Percentiles rank a stretch among this genome's conserved stretches.
Conservation (phyloP, 2,888 invertebrate genomes). For the Globia sparganii region DNA sequence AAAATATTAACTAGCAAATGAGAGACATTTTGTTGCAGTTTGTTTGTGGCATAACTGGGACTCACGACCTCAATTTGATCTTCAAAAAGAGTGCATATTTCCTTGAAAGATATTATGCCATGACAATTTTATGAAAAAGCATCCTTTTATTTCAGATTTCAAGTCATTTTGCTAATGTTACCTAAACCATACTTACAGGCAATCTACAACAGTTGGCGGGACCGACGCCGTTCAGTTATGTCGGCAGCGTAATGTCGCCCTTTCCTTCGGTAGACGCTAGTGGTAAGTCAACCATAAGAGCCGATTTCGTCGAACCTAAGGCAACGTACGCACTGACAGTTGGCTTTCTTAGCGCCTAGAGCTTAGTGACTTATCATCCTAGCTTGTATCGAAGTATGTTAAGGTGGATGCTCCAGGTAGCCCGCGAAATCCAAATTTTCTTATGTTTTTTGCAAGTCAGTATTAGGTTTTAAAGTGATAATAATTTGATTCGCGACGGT, state of each 20-base stretch:
- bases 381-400: no score
- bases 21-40: neutral
- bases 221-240: slow-evolving; percentile 86
- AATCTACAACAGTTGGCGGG: slow-evolving; percentile 85
- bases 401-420: no score
- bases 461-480: no score
- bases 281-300: slow-evolving; percentile 71
- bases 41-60: neutral
- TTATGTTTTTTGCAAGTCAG: no score
- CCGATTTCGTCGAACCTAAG: neutral
- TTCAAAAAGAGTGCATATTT: neutral
- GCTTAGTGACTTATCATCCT: no score
- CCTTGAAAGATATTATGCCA: neutral
- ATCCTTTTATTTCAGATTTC: neutral
- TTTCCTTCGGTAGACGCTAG: slow-evolving; percentile 78
- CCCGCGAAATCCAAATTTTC: no score
- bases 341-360: neutral
- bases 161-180: neutral
- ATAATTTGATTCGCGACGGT: no score
- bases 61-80: neutral
- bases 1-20: neutral
- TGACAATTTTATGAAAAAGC: neutral
- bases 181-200: slow-evolving; percentile 69
- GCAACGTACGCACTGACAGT: neutral
- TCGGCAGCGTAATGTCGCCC: slow-evolving; percentile 79